Base-by-base conservation (phyloP, 2,888 invertebrate genomes). In the Phytoseiulus persimilis region DNA sequence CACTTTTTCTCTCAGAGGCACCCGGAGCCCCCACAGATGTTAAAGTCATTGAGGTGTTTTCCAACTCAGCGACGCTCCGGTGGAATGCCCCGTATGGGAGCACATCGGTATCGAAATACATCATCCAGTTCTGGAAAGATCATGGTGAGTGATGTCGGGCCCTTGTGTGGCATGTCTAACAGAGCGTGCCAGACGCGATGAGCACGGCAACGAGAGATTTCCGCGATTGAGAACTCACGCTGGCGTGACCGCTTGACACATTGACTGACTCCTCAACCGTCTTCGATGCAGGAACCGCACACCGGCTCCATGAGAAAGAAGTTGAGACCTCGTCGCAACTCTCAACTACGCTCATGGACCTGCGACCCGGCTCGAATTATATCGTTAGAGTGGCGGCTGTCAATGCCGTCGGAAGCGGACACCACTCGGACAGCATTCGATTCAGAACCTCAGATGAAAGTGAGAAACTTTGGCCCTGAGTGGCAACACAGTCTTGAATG, bases 81-180 rank as follows among this genome's bases (percentile, higher is more conserved):
- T 87, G 87, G 87, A 45, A 33, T 23, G 32, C 87, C n/a, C 87
- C 87, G 33, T 87, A 83, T 84, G 90, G 90, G 23, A 90, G 89
- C 65, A 87, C 32, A 31, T 90, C 90, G 3, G 89, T 90, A 6
- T 83, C 83, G 11, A 83, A 89, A 28, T 90, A 90, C 89, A 45
- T 90, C 32, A 32, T 90, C 11, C 90, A 90, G 39, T 90, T 90
- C 83, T 90, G 90, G 90, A 90, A 89, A 33, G 89, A 90, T 83
- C 45, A 90, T 39, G 87, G 87, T 87, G 23, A 87, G 87, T 87
- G 3, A 87, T 23, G 18, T 6, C 46, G 6, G 14, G 46, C 46
- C 46, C 46, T 46, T n/a, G n/a, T n/a, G n/a, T n/a, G n/a, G n/a
- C 28, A 28, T 65, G 28, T 65, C 18, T 2, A 2, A 2, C 65